Evolutionary conservation across 1,140 invertebrate genomes (phyloP).

Genomic region (Epicauta chinensis): DNA sequence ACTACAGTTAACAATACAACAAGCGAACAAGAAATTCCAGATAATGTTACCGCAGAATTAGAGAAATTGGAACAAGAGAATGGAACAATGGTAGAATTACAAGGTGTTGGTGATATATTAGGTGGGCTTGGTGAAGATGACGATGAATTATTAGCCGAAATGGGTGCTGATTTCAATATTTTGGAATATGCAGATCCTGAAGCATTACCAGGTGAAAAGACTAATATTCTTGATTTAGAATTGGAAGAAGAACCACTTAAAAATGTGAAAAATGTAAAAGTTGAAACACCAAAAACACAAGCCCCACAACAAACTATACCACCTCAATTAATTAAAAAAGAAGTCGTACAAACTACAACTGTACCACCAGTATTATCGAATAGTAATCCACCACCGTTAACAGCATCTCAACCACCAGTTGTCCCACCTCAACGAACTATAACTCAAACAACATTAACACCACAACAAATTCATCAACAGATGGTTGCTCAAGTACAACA

Average conservation of each 20-base stretch:
- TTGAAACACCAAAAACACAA: conserved; percentile 7
- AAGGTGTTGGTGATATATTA: conserved; percentile 68
- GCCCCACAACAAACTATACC: conserved; percentile 8
- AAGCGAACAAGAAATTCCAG: conserved; percentile 60
- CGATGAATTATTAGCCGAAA: conserved; percentile 82
- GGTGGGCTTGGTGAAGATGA: conserved; percentile 78
- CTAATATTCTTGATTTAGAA: conserved; percentile 66
- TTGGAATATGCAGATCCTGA: conserved; percentile 91
- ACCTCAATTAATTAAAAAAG: conserved; percentile 14
- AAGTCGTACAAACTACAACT: not conserved
- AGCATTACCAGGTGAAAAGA: conserved; percentile 65
- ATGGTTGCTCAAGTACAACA: conserved; percentile 48
- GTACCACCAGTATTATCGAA: not conserved
- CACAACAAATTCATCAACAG: conserved; percentile 42
- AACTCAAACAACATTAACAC: conserved; percentile 12
- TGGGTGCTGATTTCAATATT: conserved; percentile 93
- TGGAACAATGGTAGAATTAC: conserved; percentile 64
- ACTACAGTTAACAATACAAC: conserved; percentile 36
- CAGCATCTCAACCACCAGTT: conserved; percentile 21
- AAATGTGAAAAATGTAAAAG: conserved; percentile 40
- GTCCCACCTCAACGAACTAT: conserved; percentile 11
- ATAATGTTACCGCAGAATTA: conserved; percentile 69
- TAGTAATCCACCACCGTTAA: conserved; percentile 23
- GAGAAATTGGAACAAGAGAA: conserved; percentile 71
- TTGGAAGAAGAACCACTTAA: conserved; percentile 62